Conservation (phyloP, 2,797 vertebrate species). For the Channallabes apus region DNA sequence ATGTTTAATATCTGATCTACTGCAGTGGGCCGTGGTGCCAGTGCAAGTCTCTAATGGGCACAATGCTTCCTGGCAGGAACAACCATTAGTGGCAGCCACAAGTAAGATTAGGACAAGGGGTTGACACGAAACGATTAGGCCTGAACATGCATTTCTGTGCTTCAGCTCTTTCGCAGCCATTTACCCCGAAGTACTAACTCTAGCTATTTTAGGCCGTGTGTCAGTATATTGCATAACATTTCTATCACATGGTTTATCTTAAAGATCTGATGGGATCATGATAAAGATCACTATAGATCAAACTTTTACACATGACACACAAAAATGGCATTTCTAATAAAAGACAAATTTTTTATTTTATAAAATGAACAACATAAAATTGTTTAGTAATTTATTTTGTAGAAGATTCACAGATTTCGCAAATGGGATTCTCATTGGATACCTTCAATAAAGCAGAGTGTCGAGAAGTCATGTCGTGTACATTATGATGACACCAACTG, state of each 20-base stretch:
- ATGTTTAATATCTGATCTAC: constrained; percentile 41
- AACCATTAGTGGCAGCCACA: neutral
- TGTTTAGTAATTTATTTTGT: neutral
- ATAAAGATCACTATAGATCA: neutral
- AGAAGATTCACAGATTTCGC: neutral
- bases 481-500: neutral
- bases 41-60: constrained; percentile 7
- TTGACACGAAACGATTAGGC: constrained; percentile 1
- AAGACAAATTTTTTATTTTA: too few relatives aligned
- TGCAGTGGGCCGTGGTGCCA: constrained; percentile 34
- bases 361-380: too few relatives aligned
- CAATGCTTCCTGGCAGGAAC: constrained; percentile 15
- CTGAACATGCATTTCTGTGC: neutral
- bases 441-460: neutral
- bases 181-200: neutral
- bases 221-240: neutral
- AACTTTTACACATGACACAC: neutral
- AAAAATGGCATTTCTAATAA: neutral
- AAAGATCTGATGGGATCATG: neutral
- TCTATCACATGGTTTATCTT: neutral
- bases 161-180: neutral
- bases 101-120: constrained; percentile 5
- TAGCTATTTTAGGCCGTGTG: neutral
- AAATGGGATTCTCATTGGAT: neutral
- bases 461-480: neutral